Evolutionary conservation across 2,797 vertebrate species (phyloP).

Genomic region (Salarias fasciatus): DNA sequence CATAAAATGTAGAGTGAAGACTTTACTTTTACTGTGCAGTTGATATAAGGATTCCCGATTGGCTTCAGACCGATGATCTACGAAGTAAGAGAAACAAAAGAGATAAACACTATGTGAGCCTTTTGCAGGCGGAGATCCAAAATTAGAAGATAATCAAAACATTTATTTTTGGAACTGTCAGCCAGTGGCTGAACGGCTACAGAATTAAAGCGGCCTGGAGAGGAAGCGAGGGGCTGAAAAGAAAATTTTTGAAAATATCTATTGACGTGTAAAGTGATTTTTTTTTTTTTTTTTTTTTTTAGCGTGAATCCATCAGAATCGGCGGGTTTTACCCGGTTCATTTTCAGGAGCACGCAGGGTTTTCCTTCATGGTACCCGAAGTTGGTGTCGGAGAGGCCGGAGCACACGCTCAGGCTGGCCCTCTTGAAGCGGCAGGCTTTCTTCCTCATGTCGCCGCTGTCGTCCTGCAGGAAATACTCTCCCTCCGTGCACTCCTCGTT

Average conservation of each 20-base stretch:
- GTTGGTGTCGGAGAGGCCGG: slow-evolving; percentile 84
- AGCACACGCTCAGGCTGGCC: slow-evolving; percentile 83
- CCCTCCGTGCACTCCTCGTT: slow-evolving; percentile 83
- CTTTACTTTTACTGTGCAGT: slow-evolving; percentile 90
- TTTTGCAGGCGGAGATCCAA: slow-evolving; percentile 2
- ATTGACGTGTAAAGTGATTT: neutral
- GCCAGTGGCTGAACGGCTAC: neutral
- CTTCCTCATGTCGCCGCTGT: slow-evolving; percentile 62
- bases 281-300: too few species aligned
- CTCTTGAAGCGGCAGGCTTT: slow-evolving; percentile 88
- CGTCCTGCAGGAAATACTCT: slow-evolving; percentile 81
- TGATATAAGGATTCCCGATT: slow-evolving; percentile 85
- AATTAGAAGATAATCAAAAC: slow-evolving; percentile 11
- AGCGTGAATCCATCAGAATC: neutral
- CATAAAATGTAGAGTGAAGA: slow-evolving; percentile 7
- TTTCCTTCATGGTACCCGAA: slow-evolving; percentile 90
- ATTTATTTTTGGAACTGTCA: slow-evolving; percentile 21
- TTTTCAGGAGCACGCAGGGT: slow-evolving; percentile 93
- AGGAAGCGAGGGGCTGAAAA: slow-evolving; percentile 1
- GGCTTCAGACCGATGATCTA: slow-evolving; percentile 96
- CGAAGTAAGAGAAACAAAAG: slow-evolving; percentile 27
- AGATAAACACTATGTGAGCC: slow-evolving; percentile 14
- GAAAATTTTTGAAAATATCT: neutral
- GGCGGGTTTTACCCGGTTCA: slow-evolving; percentile 89
- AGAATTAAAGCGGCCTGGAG: neutral